These are phyloP conservation scores for Poeciliopsis retropinna DNA, from an alignment of 2,113 vertebrate genomes.

Conservation along the genomic window DNA sequence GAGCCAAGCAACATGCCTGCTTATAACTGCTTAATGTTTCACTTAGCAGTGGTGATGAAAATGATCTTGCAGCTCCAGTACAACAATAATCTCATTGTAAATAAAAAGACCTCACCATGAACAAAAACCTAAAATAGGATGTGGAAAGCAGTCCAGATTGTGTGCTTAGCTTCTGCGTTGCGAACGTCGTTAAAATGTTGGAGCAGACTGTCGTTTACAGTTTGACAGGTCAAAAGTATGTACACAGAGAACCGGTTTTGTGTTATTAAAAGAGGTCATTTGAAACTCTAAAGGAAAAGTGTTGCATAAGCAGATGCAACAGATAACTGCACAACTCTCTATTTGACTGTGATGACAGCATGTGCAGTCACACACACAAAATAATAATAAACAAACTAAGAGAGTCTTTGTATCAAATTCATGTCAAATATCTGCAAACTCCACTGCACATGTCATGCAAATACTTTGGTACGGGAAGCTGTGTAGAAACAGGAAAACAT, in stretches of 20 bases:
- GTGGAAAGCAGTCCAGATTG: neutral
- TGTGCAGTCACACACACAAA: constrained; percentile 4
- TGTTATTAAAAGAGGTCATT: constrained; percentile 23
- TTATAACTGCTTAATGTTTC: constrained; percentile 6
- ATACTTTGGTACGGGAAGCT: neutral
- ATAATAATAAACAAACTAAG: neutral
- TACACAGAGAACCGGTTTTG: constrained; percentile 8
- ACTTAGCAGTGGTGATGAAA: constrained; percentile 14
- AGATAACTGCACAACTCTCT: constrained; percentile 28
- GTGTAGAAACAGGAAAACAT: neutral
- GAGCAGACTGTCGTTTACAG: constrained; percentile 8
- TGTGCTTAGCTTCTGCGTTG: neutral
- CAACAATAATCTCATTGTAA: neutral
- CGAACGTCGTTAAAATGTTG: neutral
- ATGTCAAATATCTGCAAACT: neutral
- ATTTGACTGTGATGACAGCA: constrained; percentile 38
- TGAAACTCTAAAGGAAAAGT: constrained; percentile 40
- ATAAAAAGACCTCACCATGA: neutral
- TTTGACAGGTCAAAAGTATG: constrained; percentile 24
- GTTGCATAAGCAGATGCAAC: constrained; percentile 41
- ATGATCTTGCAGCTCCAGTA: neutral
- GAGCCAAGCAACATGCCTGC: constrained; percentile 15
- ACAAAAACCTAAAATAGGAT: constrained; percentile 5
- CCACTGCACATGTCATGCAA: neutral
- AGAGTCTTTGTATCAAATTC: neutral